phyloP scores from a whole-genome alignment of 30 jellyfish, hydroid and myxozoan genomes.

The Aurelia sp. region DNA sequence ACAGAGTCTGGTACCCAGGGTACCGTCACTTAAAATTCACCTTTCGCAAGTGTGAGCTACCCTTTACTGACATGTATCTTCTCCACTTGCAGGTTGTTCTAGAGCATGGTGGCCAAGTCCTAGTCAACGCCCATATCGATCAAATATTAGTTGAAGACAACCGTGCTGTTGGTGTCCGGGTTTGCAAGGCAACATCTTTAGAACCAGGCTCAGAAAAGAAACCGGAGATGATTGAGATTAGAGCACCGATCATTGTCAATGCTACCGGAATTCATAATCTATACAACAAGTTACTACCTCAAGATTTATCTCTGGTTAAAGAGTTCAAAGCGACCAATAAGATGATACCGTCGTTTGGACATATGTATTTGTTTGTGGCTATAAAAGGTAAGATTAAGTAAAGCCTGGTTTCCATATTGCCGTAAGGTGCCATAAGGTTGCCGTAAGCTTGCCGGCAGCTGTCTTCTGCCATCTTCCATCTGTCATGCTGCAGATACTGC shows the following conservation, averaged over 20 bases:
- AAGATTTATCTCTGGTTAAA: slow-evolving; percentile 69
- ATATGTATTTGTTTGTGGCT: slow-evolving; percentile 88
- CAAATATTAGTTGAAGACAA: slow-evolving; percentile 63
- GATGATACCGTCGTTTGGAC: slow-evolving; percentile 88
- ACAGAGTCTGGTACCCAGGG: too few species aligned
- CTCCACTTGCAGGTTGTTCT: slow-evolving; percentile 57
- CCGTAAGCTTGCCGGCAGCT: too few species aligned
- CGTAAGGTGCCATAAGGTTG: too few species aligned
- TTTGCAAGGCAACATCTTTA: slow-evolving; percentile 88
- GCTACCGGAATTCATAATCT: slow-evolving; percentile 92
- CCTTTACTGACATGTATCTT: too few species aligned
- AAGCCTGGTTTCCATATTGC: too few species aligned
- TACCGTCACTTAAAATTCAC: too few species aligned
- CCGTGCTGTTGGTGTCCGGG: slow-evolving; percentile 91
- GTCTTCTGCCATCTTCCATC: too few species aligned
- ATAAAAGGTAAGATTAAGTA: slow-evolving; percentile 69
- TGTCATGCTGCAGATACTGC: too few species aligned
- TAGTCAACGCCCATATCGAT: slow-evolving; percentile 88
- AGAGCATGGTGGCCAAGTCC: slow-evolving; percentile 92
- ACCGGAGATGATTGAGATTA: slow-evolving; percentile 79
- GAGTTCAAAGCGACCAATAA: slow-evolving; percentile 79
- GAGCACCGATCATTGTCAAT: slow-evolving; percentile 83
- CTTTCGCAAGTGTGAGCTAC: too few species aligned
- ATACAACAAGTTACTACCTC: slow-evolving; percentile 78
- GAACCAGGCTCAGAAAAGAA: slow-evolving; percentile 78